Base-by-base conservation (phyloP, 2,888 invertebrate genomes). In the Cephus sareptanus region DNA sequence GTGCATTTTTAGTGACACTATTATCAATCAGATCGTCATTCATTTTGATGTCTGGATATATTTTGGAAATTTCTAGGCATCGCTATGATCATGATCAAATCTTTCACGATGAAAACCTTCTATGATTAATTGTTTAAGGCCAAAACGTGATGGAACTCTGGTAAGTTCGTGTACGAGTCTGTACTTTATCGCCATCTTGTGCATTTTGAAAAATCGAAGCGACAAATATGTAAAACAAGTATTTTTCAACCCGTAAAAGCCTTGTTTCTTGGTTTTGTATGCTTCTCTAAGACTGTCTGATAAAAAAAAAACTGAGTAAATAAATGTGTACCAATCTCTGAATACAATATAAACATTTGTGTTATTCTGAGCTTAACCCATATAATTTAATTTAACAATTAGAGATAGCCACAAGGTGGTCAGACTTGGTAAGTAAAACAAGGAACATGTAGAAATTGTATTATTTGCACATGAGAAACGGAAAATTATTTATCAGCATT, bases 251-350 rank as follows among this genome's bases (percentile, higher is more conserved):
- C 85, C 83, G 84, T 84, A 86, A 86, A 83, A 85, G 77, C 83
- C 87, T 84, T 85, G 86, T 88, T 89, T 89, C 85, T 86, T 89
- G 87, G 88, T 89, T 90, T 90, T 90, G 87, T 89, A 89, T 90
- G 89, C 89, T 90, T 90, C 88, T 89, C 87, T 89, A 90, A 90
- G 89, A 89, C 90, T 90, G 89, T 90, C 89, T 88, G 89, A 90
- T 88, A 87, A 87, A 87, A 83, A 83, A 84, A 85, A 86, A 80
- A 88, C 86, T 87, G 88, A 88, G 87, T 88, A 90, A 90, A 91
- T 91, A 90, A 90, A 90, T 90, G 90, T 90, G 89, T 90, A 90
- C 88, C 89, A 89, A 90, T 90, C 90, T 89, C 89, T 88, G 89
- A 89, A 86, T 37, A 77, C 74, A 69, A 78, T 76, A 74, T 34